Base-by-base conservation (phyloP, 2,797 vertebrate genomes). In the Danio aesculapii region DNA sequence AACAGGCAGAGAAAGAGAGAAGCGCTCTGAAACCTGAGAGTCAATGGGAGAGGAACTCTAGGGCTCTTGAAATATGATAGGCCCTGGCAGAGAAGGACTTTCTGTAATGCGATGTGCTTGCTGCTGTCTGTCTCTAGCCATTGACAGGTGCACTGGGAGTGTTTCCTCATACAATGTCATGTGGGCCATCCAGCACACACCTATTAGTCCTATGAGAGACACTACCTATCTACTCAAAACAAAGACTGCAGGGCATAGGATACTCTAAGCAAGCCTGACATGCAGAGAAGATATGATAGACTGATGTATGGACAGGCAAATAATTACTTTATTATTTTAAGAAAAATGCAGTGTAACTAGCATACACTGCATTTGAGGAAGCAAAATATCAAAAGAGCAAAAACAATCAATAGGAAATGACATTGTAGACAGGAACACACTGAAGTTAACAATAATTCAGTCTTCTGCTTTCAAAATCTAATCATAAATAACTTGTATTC, bases 121-220 rank as follows among this genome's bases (percentile, higher is more conserved):
- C 5, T 86, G 62, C 30, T 91, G 89, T 91, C 73, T 3, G 6
- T 83, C 77, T 84, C 74, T 52, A 82, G 93, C 89, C 79, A 64
- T 58, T 85, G 91, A 91, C 94, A 94, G 88, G 90, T 89, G 89
- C 93, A 80, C 84, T 8, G 86, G 92, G 91, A 16, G 87, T 90
- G 88, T 89, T 88, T 70, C 57, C 57, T 77, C 67, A 80, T 19
- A 64, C 76, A 71, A 66, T 41, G 66, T 79, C 79, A 66, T 41
- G n/a, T 55, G 53, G 8, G 12, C 55, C 6, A 14, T 50, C 46
- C 2, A 75, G n/a, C 16, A 53, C 70, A 81, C 63, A 70, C 19
- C 75, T 53, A 70, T 83, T 12, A 46, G 52, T 21, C n/a, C 50
- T 12, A 62, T 17, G 66, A 72, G 47, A 73, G 73, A 44, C 53